phyloP scores from a whole-genome alignment of 2,797 vertebrate genomes.

The Melanotaenia trifasciata region DNA sequence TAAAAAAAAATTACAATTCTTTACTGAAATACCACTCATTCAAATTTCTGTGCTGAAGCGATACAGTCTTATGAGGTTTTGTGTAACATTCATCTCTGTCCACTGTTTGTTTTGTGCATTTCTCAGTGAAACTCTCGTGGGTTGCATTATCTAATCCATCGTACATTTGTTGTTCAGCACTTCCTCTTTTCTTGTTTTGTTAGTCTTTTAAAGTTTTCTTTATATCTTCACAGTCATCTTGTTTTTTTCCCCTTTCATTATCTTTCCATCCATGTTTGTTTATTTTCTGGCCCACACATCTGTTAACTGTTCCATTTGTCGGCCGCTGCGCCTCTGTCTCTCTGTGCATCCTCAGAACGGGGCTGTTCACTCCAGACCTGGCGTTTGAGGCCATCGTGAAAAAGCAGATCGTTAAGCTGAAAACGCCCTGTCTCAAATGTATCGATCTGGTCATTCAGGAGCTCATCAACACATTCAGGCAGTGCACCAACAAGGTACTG shows the following conservation, averaged over 20 bases:
- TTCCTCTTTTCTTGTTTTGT: conserved; percentile 14
- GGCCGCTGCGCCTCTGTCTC: conserved; percentile 75
- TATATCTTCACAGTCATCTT: conserved; percentile 7
- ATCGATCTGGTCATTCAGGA: conserved; percentile 99
- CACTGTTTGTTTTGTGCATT: conserved; percentile 51
- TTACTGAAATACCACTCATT: conserved; percentile 43
- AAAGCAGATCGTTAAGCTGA: conserved; percentile 99
- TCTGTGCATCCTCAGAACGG: conserved; percentile 89
- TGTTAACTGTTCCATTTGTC: conserved; percentile 75
- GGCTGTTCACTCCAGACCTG: conserved; percentile 97
- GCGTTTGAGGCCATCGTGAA: conserved; percentile 99
- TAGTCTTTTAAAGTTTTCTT: conserved; percentile 14
- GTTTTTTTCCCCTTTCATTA: conserved; percentile 18
- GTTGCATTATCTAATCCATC: conserved; percentile 30
- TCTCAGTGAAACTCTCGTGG: conserved; percentile 12
- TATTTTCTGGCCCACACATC: conserved; percentile 30
- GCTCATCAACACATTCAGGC: conserved; percentile 96
- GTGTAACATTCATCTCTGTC: conserved; percentile 50
- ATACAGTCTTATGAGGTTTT: conserved; percentile 40
- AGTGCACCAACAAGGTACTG: conserved; percentile 96
- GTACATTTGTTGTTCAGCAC: conserved; percentile 1
- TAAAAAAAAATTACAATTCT: neutral
- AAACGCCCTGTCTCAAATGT: conserved; percentile 97
- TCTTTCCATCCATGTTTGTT: conserved; percentile 12
- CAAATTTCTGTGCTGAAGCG: conserved; percentile 41